A percentile compares a stretch with the other conserved stretches of the same genome.
These are phyloP conservation scores for Ophion ventricosus DNA, from an alignment of 2,888 invertebrate species.

Conservation along the genomic window DNA sequence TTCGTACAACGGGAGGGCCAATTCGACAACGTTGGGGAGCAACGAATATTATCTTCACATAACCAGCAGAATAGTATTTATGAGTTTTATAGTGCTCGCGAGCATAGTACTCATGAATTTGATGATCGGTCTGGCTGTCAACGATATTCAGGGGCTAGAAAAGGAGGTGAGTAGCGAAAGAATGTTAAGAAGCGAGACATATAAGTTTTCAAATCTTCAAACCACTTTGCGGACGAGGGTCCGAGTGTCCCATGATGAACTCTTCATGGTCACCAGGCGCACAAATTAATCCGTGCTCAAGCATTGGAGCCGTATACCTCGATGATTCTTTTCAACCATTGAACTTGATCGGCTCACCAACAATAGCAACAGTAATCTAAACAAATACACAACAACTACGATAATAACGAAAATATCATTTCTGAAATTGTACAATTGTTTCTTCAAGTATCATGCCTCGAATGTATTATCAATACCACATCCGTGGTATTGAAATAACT, in stretches of 20 bases:
- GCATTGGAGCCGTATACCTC: too few species aligned
- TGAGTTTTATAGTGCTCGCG: conserved; percentile 84
- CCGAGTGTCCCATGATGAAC: conserved; percentile 54
- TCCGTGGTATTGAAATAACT: too few species aligned
- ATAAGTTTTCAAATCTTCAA: conserved; percentile 1
- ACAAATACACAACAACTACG: too few species aligned
- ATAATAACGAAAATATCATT: too few species aligned
- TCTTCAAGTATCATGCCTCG: too few species aligned
- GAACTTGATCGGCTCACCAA: too few species aligned
- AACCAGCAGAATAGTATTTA: conserved; percentile 83
- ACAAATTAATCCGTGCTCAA: too few species aligned
- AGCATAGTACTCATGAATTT: conserved; percentile 86
- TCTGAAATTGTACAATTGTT: too few species aligned
- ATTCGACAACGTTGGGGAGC: not conserved
- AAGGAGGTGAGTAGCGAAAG: conserved; percentile 67
- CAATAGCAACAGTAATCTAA: too few species aligned
- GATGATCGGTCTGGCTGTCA: conserved; percentile 85
- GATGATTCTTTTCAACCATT: too few species aligned
- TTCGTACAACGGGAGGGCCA: not conserved
- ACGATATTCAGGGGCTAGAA: conserved; percentile 83
- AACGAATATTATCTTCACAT: conserved; percentile 69
- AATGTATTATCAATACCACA: too few species aligned
- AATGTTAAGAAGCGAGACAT: not conserved
- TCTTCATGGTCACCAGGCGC: too few species aligned
- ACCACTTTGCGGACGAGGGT: conserved; percentile 51